Base-by-base conservation (phyloP, 1,140 invertebrate species). In the Batillaria attramentaria region DNA sequence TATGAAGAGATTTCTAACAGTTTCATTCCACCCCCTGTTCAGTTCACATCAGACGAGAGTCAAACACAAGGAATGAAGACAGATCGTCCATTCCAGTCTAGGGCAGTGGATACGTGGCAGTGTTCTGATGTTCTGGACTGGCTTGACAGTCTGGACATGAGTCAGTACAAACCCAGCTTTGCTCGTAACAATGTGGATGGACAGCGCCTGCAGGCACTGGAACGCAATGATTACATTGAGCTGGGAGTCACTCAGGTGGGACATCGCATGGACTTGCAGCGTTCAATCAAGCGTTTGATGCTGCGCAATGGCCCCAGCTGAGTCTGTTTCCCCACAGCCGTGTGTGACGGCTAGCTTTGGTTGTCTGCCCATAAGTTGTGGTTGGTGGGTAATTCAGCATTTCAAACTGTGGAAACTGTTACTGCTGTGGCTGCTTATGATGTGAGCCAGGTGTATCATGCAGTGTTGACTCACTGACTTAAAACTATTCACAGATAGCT, bases 171-270 rank as follows among this genome's bases (percentile, higher is more conserved):
- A 75, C 57, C 78, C 13, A 87, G 83, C 46, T 91, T 91, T 85
- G 85, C 86, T 39, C 81, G 85, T 73, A 85, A 89, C 72, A 83
- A 79, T 72, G 86, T 91, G 66, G 86, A 90, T 79, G 90, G 90
- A 10, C 81, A 87, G 72, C 87, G 87, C 41, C 80, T 91, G 57
- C 69, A 83, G 35, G 73, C 79, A n/a, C 81, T 91, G 75, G 84
- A 82, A 1, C 79, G 89, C n/a, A 87, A 87, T 81, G 87, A 90
- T 43, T 89, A 90, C 77, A 86, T 88, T 37, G 82, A 87, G 37
- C 81, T 91, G 24, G 90, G 90, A 37, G 88, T 91, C 2, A 87
- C 86, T 33, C 88, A 89, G 78, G 89, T 91, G 35, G 88, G 87
- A 28, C 89, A 90, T 73, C 83, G 90, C 74, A 89, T 91, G 87